Base-by-base conservation (phyloP, 37 sponge, comb jelly and placozoan species). In the Beroe forskalii region DNA sequence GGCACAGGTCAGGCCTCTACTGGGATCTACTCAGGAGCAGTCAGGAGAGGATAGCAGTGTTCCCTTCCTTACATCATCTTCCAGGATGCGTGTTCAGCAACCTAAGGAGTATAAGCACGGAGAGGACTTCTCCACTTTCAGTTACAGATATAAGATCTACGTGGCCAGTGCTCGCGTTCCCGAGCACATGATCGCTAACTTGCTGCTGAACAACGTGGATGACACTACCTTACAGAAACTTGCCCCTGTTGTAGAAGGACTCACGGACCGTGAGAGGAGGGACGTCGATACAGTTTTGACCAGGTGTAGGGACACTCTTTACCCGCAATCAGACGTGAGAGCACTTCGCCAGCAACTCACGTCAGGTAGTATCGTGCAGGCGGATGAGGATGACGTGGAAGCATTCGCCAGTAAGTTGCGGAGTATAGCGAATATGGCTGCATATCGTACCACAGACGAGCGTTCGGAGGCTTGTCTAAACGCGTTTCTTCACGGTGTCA, bases 101-200 rank as follows among this genome's bases (percentile, higher is more conserved):
- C 76, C 76, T 14, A 72, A 72, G 40, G 76, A 72, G 22, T 72
- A 72, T 27, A 72, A 72, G 31, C 37, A 72, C 12, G 76, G 76
- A 8, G 40, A 72, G 8, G 40, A 72, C 22, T 72, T 72, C 76
- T 37, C 76, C 4, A 32, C 38, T 20, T 72, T 32, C 22, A 38
- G 76, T 36, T 72, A 32, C 38, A 72, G 76, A 36, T 72, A 38
- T 37, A 72, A 72, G 76, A 72, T 32, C 6, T 32, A 37, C 40
- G 40, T 72, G 37, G 22, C 38, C 22, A 72, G 19, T 38, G 76
- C 40, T 12, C 19, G 76, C 6, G 40, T 72, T 6, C 40, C 38
- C 40, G 27, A 72, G 40, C 20, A 37, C 76, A 72, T 37, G 40
- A 12, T 37, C 19, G 8, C 40, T 9, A 37, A 72, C 9, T 27